Conservation (phyloP, 2,888 invertebrate genomes). For the Protula sp. region DNA sequence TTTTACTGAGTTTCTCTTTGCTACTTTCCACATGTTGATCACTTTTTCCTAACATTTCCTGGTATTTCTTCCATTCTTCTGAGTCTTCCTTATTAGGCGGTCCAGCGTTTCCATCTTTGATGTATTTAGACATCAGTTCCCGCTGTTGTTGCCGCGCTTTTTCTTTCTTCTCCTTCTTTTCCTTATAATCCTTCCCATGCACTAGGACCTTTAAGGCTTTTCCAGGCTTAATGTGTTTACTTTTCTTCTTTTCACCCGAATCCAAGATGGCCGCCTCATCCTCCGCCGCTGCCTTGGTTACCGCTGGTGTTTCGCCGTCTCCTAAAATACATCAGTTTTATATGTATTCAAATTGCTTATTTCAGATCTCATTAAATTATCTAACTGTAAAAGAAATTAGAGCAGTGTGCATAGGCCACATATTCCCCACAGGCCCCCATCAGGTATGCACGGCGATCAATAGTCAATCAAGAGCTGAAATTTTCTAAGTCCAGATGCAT, state of each 20-base stretch:
- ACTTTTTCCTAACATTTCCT: conserved; percentile 1
- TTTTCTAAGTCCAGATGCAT: too few species aligned
- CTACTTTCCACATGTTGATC: not conserved
- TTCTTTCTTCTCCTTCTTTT: not conserved
- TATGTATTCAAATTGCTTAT: too few species aligned
- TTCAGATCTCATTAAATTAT: too few species aligned
- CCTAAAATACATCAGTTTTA: not conserved
- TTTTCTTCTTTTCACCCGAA: not conserved
- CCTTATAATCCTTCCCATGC: not conserved
- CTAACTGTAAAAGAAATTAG: too few species aligned
- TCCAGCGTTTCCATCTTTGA: not conserved
- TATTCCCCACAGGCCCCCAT: too few species aligned
- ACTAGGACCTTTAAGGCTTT: not conserved
- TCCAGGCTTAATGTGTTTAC: not conserved
- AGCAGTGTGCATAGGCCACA: too few species aligned
- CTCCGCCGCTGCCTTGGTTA: not conserved
- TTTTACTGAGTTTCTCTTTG: not conserved
- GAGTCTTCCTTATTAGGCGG: not conserved
- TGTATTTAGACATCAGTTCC: not conserved
- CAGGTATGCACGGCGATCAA: too few species aligned
- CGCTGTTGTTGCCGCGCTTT: not conserved
- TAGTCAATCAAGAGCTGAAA: too few species aligned
- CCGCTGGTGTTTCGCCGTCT: not conserved
- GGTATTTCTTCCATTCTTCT: not conserved
- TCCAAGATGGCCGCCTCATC: not conserved